Evolutionary conservation across 2,113 vertebrate species (phyloP).

Genomic region (Chaetura pelagica): DNA sequence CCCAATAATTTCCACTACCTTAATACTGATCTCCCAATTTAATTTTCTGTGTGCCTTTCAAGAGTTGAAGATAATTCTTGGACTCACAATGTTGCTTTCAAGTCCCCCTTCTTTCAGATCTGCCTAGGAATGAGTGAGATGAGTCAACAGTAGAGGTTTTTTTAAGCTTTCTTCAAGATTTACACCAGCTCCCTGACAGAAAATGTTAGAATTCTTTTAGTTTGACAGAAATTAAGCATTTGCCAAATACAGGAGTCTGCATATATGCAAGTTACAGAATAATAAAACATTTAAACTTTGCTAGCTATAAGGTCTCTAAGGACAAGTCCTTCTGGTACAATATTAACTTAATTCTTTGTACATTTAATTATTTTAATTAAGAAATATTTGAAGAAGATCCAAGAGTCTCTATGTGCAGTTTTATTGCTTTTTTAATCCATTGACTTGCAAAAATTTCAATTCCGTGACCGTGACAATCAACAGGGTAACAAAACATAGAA

Average conservation of each 20-base stretch:
- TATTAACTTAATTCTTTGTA: neutral
- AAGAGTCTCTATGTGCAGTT: neutral
- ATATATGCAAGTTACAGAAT: neutral
- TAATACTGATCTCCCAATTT: constrained; percentile 9
- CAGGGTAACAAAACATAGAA: neutral
- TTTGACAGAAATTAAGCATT: constrained; percentile 50
- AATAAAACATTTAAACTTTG: constrained; percentile 11
- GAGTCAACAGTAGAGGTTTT: constrained; percentile 56
- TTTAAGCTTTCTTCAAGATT: constrained; percentile 44
- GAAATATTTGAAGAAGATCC: neutral
- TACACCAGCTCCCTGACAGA: constrained; percentile 38
- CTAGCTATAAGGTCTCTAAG: neutral
- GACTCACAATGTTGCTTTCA: constrained; percentile 49
- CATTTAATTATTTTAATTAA: constrained; percentile 15
- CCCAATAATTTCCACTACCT: constrained; percentile 35
- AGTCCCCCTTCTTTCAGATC: constrained; percentile 39
- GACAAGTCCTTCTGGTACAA: neutral
- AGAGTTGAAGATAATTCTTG: neutral
- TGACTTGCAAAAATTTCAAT: neutral
- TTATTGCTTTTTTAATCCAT: constrained; percentile 7
- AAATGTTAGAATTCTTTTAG: constrained; percentile 39
- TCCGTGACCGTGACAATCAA: neutral
- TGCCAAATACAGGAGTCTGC: constrained; percentile 45
- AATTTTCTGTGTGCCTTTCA: constrained; percentile 46
- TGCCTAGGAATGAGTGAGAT: constrained; percentile 62